Percentiles rank a stretch among this genome's conserved stretches.
phyloP scores from a whole-genome alignment of 2,113 vertebrate species.

The Syngnathus typhle region DNA sequence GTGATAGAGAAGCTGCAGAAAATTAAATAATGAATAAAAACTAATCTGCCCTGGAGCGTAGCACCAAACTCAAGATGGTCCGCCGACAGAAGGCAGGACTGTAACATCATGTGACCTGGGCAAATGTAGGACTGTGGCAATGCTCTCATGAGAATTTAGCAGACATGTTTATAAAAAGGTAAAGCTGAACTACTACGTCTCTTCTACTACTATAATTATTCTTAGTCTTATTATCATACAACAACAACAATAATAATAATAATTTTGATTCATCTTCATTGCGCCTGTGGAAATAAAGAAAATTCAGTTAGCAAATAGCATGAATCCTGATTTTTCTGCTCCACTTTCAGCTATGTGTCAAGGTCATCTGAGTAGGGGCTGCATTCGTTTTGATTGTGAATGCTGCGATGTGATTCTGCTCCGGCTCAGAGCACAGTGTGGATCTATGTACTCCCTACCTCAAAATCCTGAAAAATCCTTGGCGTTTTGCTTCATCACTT shows the following conservation, averaged over 20 bases:
- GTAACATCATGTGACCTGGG: background rate
- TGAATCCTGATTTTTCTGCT: background rate
- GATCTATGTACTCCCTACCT: too few species aligned
- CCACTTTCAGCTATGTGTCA: background rate
- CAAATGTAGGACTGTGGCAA: background rate
- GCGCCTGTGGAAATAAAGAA: background rate
- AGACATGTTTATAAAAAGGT: background rate
- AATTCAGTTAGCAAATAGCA: background rate
- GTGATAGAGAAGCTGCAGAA: background rate
- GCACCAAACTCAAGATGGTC: constrained; percentile 11
- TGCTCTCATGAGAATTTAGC: background rate
- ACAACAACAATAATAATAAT: too few species aligned
- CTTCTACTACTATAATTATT: background rate
- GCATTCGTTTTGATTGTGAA: too few species aligned
- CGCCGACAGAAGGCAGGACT: background rate
- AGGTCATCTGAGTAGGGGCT: too few species aligned
- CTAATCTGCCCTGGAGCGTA: constrained; percentile 10
- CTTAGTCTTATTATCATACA: too few species aligned
- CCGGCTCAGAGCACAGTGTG: too few species aligned
- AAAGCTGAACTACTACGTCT: background rate
- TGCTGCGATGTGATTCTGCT: too few species aligned
- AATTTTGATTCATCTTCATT: background rate
- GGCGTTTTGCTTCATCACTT: too few species aligned
- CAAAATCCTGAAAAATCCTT: too few species aligned
- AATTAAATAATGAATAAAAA: background rate